Evolutionary conservation across 2,888 invertebrate genomes (phyloP), one percentile per base, ranked within the genome.

Genomic region (Deilephila elpenor): DNA sequence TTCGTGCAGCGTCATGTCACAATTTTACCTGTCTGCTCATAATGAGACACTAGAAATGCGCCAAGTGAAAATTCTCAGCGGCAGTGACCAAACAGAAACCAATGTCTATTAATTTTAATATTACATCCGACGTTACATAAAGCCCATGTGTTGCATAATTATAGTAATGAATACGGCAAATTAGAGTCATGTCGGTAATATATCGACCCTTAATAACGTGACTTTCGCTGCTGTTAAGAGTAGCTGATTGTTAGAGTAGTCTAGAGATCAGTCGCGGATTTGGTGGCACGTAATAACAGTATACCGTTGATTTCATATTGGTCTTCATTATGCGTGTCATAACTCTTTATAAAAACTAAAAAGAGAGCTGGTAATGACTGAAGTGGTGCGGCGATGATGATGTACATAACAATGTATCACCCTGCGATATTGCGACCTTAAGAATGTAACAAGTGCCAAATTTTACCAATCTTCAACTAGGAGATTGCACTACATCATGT

Each of bases 161-260:
- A 72, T 11, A 64, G 14, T 62, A 14, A 61, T 71, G 17, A 51
- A 37, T 72, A 56, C 34, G 34, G 53, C 72, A 34, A 72, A 64
- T 61, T 64, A 20, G 51, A 62, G 61, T 61, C 61, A 56, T 60
- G 6, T 32, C 64, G 37, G 64, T n/a, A 20, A 61, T 56, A 56
- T 32, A 44, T 64, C 32, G 37, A 14, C 37, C 56, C 29, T 64
- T 32, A 64, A 64, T 64, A 56, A 64, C 17, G 7, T 62, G 29
- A 34, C 51, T 51, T 37, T 56, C 29, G 72, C n/a, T 53, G 14
- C 34, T 20, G 20, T 56, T 34, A 64, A 32, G 53, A 62, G 56
- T 53, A 44, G 44, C 11, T 44, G 44, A 44, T 44, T n/a, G 61
- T 64, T n/a, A 20, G 20, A 34, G 6, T n/a, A 34, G 34, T 0